Evolutionary conservation across 2,888 invertebrate genomes (phyloP), one percentile per base, ranked within the genome.

Genomic region (Eupeodes luniger): DNA sequence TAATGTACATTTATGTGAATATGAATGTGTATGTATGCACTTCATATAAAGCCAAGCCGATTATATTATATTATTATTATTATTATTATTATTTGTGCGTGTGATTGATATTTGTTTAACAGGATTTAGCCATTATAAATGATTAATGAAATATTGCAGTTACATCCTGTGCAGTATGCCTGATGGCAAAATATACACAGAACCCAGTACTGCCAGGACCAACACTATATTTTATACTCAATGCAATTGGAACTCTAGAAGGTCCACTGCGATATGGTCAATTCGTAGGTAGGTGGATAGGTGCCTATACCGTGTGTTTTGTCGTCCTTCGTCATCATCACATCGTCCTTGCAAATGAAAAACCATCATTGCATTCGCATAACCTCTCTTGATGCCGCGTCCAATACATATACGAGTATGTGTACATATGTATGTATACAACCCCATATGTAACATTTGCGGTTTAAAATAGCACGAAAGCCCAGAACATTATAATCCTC

Each of bases 81-180:
- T 67, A 40, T 62, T 62, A 69, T 53, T 80, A 82, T 66, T 74
- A 77, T 77, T 80, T 87, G 80, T 81, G 74, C 84, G 81, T 81
- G 49, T 88, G 87, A 88, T 88, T 88, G 87, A 88, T 88, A 88
- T 88, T 88, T 88, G 84, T 81, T 84, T 84, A 88, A 88, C 84
- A 88, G 84, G 77, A 84, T 84, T 88, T 81, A 84, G 84, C 74
- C 76, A 84, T 88, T 88, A 88, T 81, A 84, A 81, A 81, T 88
- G 87, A 88, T 88, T 84, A 88, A 88, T 88, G 81, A 84, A 88
- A 84, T 74, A 81, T 77, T 81, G 84, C 80, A 81, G 67, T 81
- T 88, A 84, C 84, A 88, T 74, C 70, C 79, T 75, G 69, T 87
- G 70, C 79, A 86, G 57, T 62, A 78, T 74, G 67, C 64, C 72